These are phyloP conservation scores for Adelphocoris suturalis DNA, from an alignment of 2,888 invertebrate genomes.

Conservation along the genomic window DNA sequence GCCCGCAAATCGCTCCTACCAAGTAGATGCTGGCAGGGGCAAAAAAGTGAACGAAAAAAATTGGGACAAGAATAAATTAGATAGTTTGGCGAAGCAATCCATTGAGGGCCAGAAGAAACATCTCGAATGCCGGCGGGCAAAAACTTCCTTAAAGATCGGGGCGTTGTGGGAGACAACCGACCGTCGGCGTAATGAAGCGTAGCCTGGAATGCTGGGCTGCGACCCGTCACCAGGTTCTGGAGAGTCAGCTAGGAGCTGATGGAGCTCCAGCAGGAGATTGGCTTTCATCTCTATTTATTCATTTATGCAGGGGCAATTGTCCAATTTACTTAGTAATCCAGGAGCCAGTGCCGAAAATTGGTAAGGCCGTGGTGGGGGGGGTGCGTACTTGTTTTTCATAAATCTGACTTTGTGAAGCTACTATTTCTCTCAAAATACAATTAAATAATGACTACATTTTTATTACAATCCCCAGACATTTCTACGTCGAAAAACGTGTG, in stretches of 20 bases:
- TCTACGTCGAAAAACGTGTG: too few species aligned
- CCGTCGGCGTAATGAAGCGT: conserved; percentile 2
- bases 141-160: conserved; percentile 16
- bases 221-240: background rate
- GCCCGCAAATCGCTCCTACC: background rate
- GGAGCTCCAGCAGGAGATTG: background rate
- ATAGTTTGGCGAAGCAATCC: conserved; percentile 9
- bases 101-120: background rate
- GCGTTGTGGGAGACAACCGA: conserved; percentile 12
- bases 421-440: too few species aligned
- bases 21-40: conserved; percentile 67
- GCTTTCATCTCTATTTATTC: background rate
- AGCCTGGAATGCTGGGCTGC: background rate
- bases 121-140: background rate
- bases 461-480: too few species aligned
- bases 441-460: too few species aligned
- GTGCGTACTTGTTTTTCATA: too few species aligned
- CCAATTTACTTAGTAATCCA: too few species aligned
- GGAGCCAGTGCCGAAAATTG: too few species aligned
- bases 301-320: too few species aligned
- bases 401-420: too few species aligned
- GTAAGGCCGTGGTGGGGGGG: too few species aligned
- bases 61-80: background rate
- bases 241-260: background rate
- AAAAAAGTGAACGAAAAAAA: background rate